Conservation (phyloP, 2,113 vertebrate genomes). For the Xiphophorus couchianus region DNA sequence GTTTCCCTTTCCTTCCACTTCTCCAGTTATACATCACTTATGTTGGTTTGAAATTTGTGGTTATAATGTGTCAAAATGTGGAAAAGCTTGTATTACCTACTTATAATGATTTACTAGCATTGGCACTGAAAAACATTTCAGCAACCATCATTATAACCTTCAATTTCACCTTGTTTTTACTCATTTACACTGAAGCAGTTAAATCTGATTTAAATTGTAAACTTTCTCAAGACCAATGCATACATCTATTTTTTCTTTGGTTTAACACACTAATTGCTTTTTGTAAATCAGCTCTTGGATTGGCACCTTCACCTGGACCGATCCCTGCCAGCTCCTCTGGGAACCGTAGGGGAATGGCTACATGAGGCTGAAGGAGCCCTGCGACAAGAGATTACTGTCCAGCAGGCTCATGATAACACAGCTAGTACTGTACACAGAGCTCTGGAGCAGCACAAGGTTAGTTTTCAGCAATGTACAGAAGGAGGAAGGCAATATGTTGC, state of each 20-base stretch:
- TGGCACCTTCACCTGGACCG: conserved; percentile 94
- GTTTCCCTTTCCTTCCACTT: no score
- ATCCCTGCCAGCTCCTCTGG: conserved; percentile 90
- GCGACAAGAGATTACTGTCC: conserved; percentile 86
- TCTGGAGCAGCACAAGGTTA: conserved; percentile 92
- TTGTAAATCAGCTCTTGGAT: conserved; percentile 84
- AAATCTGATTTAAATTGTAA: not conserved
- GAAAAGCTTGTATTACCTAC: no score
- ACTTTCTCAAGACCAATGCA: not conserved
- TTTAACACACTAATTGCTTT: not conserved
- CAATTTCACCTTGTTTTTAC: no score
- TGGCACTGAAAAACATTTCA: no score
- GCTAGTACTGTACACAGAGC: conserved; percentile 88
- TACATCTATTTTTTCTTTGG: not conserved
- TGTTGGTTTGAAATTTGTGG: no score
- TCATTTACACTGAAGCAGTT: not conserved
- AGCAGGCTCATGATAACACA: conserved; percentile 90
- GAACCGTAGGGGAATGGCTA: conserved; percentile 91
- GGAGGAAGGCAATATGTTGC: not conserved
- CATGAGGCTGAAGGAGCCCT: conserved; percentile 90
- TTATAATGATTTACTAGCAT: no score
- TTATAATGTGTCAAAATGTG: no score
- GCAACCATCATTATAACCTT: no score
- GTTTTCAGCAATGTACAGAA: not conserved
- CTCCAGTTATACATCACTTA: no score